Evolutionary conservation across 2,113 vertebrate genomes (phyloP), one percentile per base, ranked within the genome.

Genomic region (Ellobius talpinus): DNA sequence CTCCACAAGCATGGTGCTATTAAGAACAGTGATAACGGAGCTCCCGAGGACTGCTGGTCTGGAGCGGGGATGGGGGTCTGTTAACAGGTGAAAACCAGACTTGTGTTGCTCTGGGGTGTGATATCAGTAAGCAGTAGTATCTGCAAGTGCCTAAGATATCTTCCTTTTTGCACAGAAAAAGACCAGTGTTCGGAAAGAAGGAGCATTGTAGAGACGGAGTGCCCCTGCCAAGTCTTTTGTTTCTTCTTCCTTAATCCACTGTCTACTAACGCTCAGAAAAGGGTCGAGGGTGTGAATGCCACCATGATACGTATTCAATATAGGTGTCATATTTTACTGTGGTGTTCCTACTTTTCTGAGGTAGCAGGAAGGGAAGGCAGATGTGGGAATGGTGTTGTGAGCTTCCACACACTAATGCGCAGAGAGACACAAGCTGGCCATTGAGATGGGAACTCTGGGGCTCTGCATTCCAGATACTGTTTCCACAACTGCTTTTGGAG

Each of bases 1-100:
- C 29, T 76, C 94, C 66, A 45, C 26, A 91, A 91, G 29, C 66
- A 66, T 61, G 26, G 74, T 89, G 81, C 92, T 58, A 58, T 92
- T 68, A 42, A 93, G 66, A 82, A 63, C 19, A 45, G 33, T 73
- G 29, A 79, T 36, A 73, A 39, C 68, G 55, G 9, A 82, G 74
- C 77, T 68, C 13, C 66, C 17, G 47, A 93, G 3, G 17, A 26
- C 55, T 36, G 11, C 39, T 85, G 63, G 26, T 55, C 73, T 50
- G 79, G 55, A 87, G 47, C 50, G 47, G 50, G 50, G 17, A 1
- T 24, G 17, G 78, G 42, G 29, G 17, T 91, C 39, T 89, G 24
- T 29, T n/a, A 33, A 72, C 17, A 13, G 7, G 45, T 94, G 12
- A 74, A 76, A 95, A 81, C 14, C 14, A 63, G 47, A 36, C 1